phyloP scores from a whole-genome alignment of 2,888 invertebrate species.

The Drosophila niveifrons region DNA sequence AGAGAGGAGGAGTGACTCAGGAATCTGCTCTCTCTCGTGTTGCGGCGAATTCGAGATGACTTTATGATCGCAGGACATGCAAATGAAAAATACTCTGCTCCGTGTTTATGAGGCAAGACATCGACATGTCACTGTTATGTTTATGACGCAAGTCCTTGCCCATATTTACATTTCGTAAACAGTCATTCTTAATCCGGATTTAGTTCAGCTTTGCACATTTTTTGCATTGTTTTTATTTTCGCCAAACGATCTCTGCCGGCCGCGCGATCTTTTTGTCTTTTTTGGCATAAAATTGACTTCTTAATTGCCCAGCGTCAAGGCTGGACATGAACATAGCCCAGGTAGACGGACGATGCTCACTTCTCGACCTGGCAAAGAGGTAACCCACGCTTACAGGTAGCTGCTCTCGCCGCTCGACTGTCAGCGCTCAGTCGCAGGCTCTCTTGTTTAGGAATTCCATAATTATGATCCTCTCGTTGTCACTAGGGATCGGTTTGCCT shows the following conservation, averaged over 20 bases:
- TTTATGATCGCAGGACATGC: slow-evolving; percentile 46
- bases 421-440: slow-evolving; percentile 19
- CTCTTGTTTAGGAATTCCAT: slow-evolving; percentile 81
- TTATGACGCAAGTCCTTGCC: slow-evolving; percentile 73
- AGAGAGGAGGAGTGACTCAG: background rate
- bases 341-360: slow-evolving; percentile 27
- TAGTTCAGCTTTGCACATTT: slow-evolving; percentile 77
- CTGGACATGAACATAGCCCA: slow-evolving; percentile 14
- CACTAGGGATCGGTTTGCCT: slow-evolving; percentile 43
- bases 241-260: slow-evolving; percentile 19
- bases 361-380: slow-evolving; percentile 52
- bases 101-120: slow-evolving; percentile 25
- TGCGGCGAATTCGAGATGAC: slow-evolving; percentile 65
- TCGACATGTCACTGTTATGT: slow-evolving; percentile 41
- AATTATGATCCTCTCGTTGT: slow-evolving; percentile 77
- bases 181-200: slow-evolving; percentile 79
- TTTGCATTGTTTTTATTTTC: slow-evolving; percentile 66
- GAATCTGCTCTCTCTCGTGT: slow-evolving; percentile 1
- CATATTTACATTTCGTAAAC: slow-evolving; percentile 4
- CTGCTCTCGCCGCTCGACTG: background rate
- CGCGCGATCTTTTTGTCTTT: slow-evolving; percentile 53
- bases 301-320: slow-evolving; percentile 70
- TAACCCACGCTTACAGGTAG: slow-evolving; percentile 78
- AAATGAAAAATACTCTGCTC: slow-evolving; percentile 51
- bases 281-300: slow-evolving; percentile 78